A percentile compares a stretch with the other conserved stretches of the same genome.
Conservation (phyloP, 1,140 invertebrate genomes). For the Aphis gossypii region DNA sequence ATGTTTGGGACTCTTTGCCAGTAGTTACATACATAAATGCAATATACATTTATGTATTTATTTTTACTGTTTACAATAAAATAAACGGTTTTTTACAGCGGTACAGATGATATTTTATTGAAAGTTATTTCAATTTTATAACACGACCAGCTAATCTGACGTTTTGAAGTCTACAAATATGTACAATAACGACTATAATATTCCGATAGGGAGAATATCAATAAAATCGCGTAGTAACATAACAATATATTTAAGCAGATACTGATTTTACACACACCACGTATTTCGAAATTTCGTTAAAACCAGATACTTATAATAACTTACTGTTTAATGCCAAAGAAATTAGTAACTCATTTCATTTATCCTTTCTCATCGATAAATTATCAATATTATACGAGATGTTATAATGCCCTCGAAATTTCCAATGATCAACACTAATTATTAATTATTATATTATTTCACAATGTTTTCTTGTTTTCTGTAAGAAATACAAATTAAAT, state of each 20-base stretch:
- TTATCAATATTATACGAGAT: neutral
- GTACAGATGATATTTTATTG: neutral
- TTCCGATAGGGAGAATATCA: neutral
- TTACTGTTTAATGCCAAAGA: neutral
- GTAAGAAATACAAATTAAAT: no score
- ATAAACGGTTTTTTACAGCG: neutral
- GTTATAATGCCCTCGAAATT: neutral
- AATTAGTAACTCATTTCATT: neutral
- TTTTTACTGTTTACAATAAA: neutral
- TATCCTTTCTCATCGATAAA: neutral
- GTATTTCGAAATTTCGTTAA: neutral
- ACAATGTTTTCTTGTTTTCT: no score
- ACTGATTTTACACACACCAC: neutral
- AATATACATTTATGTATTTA: slow-evolving; percentile 9
- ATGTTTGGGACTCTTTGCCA: neutral
- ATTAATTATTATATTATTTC: no score
- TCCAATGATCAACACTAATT: neutral
- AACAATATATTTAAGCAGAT: neutral
- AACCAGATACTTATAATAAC: neutral
- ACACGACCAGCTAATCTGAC: neutral
- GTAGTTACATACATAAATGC: neutral
- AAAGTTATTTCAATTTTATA: slow-evolving; percentile 5
- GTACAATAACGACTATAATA: neutral
- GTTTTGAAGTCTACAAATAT: neutral
- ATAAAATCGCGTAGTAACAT: neutral